Percentiles rank a stretch among this genome's conserved stretches.
Conservation (phyloP, 2,113 vertebrate genomes). For the Labrus mixtus region DNA sequence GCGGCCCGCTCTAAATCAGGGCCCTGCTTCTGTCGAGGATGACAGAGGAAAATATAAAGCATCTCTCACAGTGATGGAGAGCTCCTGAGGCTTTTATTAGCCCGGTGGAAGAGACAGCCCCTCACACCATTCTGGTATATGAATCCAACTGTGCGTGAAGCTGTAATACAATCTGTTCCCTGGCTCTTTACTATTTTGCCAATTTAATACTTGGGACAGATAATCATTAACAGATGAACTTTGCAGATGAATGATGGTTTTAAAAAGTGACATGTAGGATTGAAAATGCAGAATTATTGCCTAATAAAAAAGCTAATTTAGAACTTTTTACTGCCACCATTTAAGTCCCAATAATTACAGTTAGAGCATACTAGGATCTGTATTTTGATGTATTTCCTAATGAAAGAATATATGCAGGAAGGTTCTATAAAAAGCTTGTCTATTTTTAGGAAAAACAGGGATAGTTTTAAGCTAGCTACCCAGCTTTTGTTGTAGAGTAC, state of each 20-base stretch:
- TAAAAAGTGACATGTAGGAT: constrained; percentile 4
- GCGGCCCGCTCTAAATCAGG: constrained; percentile 64
- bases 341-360: neutral
- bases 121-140: constrained; percentile 30
- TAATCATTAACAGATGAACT: constrained; percentile 30
- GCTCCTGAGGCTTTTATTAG: constrained; percentile 62
- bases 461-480: no score
- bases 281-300: neutral
- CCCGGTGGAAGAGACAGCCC: constrained; percentile 12
- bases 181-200: constrained; percentile 9
- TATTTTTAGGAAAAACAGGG: neutral
- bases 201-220: constrained; percentile 30
- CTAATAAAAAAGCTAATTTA: constrained; percentile 1
- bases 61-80: constrained; percentile 52
- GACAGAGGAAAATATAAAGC: constrained; percentile 64
- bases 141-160: constrained; percentile 42
- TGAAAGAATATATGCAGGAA: neutral
- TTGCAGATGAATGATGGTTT: constrained; percentile 32
- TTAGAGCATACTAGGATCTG: neutral
- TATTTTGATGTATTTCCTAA: neutral
- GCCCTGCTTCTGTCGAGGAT: constrained; percentile 51
- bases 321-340: neutral
- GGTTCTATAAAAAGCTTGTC: neutral
- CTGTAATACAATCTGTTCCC: constrained; percentile 37
- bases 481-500: neutral